A percentile compares a stretch with the other conserved stretches of the same genome.
Conservation (phyloP, 2,113 vertebrate species). For the Stictonetta naevosa region DNA sequence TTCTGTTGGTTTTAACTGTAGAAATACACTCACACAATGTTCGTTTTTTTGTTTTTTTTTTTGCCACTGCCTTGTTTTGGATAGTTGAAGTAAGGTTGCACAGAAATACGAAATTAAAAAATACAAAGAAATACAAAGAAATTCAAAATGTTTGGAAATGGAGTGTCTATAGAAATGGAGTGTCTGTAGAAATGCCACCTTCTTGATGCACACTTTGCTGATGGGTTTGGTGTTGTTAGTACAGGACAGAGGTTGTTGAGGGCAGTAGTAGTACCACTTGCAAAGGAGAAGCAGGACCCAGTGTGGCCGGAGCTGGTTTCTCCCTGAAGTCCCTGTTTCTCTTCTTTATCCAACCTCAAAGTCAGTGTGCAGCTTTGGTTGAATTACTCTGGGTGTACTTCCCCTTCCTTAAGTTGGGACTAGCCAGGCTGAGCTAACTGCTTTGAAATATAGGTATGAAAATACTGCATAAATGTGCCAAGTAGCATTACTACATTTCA, state of each 20-base stretch:
- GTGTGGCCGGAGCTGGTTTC: background rate
- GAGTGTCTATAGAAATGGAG: background rate
- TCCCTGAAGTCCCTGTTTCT: background rate
- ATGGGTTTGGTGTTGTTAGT: background rate
- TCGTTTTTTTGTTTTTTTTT: background rate
- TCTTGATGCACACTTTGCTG: background rate
- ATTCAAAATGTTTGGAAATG: background rate
- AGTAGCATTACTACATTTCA: slow-evolving; percentile 12
- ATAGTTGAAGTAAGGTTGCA: background rate
- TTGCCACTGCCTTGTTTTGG: background rate
- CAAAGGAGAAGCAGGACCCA: background rate
- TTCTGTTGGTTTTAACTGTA: background rate
- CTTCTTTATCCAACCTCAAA: background rate
- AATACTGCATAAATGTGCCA: background rate
- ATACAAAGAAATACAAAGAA: background rate
- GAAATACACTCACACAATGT: background rate
- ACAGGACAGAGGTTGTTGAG: background rate
- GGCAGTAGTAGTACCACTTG: background rate
- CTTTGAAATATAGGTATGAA: background rate
- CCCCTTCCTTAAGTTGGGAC: background rate
- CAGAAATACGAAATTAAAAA: too few relatives aligned
- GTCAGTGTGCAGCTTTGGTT: background rate
- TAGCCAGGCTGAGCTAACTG: background rate
- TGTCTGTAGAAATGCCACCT: background rate
- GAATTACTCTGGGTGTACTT: background rate